Conservation (phyloP, 64 coral and sea anemone species). For the Anthopleura sola region DNA sequence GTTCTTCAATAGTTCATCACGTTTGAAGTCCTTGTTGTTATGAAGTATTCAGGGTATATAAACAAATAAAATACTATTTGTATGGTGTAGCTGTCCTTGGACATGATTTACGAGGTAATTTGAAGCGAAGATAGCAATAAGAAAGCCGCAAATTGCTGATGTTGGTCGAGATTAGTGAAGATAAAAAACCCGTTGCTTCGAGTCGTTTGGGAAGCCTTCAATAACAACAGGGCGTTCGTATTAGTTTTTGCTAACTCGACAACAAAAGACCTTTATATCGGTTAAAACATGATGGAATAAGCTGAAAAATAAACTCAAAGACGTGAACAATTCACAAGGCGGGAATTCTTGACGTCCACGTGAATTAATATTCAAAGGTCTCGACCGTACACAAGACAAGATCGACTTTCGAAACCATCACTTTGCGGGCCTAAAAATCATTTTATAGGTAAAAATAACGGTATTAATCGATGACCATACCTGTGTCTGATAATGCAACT, state of each 20-base stretch:
- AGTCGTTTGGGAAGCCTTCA: conserved; percentile 15
- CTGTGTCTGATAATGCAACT: conserved; percentile 5
- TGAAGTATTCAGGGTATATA: neutral
- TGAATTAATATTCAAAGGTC: neutral
- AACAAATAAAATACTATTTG: neutral
- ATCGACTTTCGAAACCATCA: neutral
- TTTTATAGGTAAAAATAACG: neutral
- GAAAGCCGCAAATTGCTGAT: conserved; percentile 29
- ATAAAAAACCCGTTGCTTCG: neutral
- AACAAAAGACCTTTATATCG: neutral
- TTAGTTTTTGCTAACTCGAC: conserved; percentile 10
- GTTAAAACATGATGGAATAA: neutral
- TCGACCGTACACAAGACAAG: neutral
- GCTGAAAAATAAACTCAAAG: neutral
- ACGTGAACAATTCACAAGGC: neutral
- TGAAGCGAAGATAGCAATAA: conserved; percentile 15
- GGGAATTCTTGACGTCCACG: neutral
- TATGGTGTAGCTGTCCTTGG: neutral
- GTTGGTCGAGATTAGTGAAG: neutral
- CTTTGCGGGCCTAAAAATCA: neutral
- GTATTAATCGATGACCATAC: neutral
- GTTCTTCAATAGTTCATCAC: neutral
- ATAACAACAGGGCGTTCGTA: conserved; percentile 7
- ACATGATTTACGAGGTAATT: conserved; percentile 29
- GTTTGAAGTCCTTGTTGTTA: neutral